phyloP scores from a whole-genome alignment of 1,140 invertebrate species.

The Drosophila leontia region DNA sequence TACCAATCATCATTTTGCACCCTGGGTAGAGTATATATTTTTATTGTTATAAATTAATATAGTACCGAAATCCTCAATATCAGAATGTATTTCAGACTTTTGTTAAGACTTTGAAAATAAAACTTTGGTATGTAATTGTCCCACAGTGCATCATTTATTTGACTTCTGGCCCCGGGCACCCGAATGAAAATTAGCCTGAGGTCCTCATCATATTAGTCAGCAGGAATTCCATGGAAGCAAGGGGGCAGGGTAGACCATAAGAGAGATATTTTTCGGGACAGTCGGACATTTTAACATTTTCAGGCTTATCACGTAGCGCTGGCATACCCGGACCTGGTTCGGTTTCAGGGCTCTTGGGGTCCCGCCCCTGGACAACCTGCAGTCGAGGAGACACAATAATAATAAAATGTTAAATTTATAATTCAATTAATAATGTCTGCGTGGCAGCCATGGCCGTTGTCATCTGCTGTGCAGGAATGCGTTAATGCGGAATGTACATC shows the following conservation, averaged over 20 bases:
- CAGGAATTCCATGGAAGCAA: conserved; percentile 62
- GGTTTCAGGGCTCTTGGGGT: not conserved
- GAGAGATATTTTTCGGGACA: conserved; percentile 8
- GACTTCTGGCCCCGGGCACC: conserved; percentile 27
- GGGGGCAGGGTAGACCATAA: not conserved
- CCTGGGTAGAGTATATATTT: not conserved
- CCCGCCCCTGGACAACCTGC: conserved; percentile 29
- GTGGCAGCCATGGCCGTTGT: conserved; percentile 22
- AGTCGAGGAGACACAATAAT: conserved; percentile 55
- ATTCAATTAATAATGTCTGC: conserved; percentile 84
- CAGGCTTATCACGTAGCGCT: conserved; percentile 66
- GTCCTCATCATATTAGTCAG: conserved; percentile 63
- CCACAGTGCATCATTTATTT: conserved; percentile 25
- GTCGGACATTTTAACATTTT: conserved; percentile 41
- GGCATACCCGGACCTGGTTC: conserved; percentile 5
- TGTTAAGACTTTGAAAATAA: not conserved
- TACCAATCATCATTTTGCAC: not conserved
- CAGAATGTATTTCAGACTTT: not conserved
- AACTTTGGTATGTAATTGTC: not conserved
- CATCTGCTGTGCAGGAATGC: conserved; percentile 44
- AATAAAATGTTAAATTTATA: conserved; percentile 85
- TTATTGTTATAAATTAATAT: not conserved
- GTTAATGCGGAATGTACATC: conserved; percentile 6
- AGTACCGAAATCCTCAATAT: not conserved
- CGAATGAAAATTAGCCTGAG: conserved; percentile 73